Percentiles rank a stretch among this genome's conserved stretches.
These are phyloP conservation scores for Phocoena phocoena DNA, from an alignment of 2,113 vertebrate species.

Conservation along the genomic window DNA sequence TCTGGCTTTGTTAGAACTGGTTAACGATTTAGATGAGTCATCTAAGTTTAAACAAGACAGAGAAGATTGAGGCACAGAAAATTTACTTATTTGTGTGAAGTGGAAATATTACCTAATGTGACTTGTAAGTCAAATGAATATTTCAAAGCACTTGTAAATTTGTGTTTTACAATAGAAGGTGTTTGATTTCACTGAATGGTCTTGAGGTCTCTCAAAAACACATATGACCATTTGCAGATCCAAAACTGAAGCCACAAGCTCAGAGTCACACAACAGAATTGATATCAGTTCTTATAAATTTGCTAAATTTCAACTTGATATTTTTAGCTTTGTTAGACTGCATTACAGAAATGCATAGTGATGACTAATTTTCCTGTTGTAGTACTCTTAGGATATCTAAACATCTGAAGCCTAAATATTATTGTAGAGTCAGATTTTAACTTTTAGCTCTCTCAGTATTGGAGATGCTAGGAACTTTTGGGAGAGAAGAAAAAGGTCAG, in stretches of 20 bases:
- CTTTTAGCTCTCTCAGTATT: background rate
- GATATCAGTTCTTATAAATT: background rate
- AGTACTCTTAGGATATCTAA: background rate
- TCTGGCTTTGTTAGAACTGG: background rate
- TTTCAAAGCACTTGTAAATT: background rate
- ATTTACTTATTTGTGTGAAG: background rate
- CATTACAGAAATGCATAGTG: background rate
- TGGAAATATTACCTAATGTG: background rate
- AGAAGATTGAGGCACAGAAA: background rate
- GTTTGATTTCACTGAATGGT: constrained; percentile 3
- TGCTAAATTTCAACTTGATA: background rate
- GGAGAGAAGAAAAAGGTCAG: background rate
- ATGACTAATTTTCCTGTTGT: background rate
- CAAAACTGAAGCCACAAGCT: background rate
- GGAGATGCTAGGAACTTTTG: background rate
- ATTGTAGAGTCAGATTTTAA: background rate
- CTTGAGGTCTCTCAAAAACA: background rate
- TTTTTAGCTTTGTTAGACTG: background rate
- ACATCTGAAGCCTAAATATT: background rate
- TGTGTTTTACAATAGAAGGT: background rate
- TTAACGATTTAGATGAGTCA: background rate
- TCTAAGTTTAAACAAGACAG: background rate
- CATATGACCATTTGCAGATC: background rate
- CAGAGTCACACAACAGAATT: background rate
- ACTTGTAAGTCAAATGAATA: background rate